phyloP scores from a whole-genome alignment of 1,140 invertebrate species.

The Halesus radiatus region DNA sequence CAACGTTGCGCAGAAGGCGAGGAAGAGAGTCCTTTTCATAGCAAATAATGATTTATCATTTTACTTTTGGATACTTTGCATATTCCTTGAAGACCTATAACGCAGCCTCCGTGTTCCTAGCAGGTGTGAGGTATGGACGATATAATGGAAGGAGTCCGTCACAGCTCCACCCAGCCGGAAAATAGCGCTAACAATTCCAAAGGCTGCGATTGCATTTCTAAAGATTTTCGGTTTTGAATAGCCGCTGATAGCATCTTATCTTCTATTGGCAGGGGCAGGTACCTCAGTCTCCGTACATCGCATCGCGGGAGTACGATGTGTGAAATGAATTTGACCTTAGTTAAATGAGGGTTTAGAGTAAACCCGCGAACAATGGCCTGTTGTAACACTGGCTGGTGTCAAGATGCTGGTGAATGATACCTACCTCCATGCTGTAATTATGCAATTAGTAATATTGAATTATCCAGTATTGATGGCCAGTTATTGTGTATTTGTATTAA shows the following conservation, averaged over 20 bases:
- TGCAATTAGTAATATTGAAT: too few relatives aligned
- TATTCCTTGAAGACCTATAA: too few relatives aligned
- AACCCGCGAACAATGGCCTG: conserved; percentile 7
- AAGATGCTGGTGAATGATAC: neutral
- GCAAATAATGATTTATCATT: too few relatives aligned
- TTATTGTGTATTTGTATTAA: too few relatives aligned
- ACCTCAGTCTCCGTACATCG: neutral
- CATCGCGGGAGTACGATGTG: conserved; percentile 29
- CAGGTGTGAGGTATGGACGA: too few relatives aligned
- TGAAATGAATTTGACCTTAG: conserved; percentile 37
- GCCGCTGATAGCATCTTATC: conserved; percentile 20
- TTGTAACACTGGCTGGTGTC: neutral
- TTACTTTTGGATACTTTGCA: too few relatives aligned
- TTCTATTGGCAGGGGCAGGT: neutral
- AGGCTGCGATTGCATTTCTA: conserved; percentile 1
- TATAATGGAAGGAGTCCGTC: neutral
- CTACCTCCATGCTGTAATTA: neutral
- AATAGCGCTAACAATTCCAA: conserved; percentile 10
- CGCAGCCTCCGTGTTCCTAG: too few relatives aligned
- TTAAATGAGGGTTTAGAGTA: neutral
- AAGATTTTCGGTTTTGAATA: conserved; percentile 25
- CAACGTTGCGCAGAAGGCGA: too few relatives aligned
- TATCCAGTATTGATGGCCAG: too few relatives aligned
- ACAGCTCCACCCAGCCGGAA: conserved; percentile 7
- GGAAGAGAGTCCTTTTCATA: too few relatives aligned